Evolutionary conservation across 2,113 vertebrate species (phyloP).

Genomic region (Gambusia holbrooki): DNA sequence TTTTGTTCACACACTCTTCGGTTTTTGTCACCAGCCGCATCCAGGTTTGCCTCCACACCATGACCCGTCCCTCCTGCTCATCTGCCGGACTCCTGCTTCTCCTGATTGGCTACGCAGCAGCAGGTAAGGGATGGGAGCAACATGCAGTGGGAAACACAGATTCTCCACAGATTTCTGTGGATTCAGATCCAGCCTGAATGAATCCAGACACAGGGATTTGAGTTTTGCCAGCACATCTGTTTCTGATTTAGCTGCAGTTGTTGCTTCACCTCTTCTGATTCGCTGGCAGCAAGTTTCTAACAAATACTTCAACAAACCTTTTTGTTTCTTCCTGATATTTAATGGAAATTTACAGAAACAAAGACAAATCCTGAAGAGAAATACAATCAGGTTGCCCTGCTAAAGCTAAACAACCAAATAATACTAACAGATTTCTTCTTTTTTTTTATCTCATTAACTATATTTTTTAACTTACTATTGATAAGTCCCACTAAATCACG

Average conservation of each 20-base stretch:
- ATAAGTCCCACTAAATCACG: background rate
- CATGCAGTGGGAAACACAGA: background rate
- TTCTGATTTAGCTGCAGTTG: slow-evolving; percentile 54
- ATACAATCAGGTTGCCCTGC: background rate
- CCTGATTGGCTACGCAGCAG: slow-evolving; percentile 66
- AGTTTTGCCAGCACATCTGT: slow-evolving; percentile 64
- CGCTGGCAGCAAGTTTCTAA: slow-evolving; percentile 20
- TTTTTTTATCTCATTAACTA: background rate
- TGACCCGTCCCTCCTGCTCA: slow-evolving; percentile 47
- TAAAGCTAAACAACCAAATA: background rate
- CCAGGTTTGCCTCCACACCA: slow-evolving; percentile 44
- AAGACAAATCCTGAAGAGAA: slow-evolving; percentile 9
- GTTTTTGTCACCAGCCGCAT: slow-evolving; percentile 19
- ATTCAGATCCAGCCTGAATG: background rate
- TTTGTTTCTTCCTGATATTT: too few species aligned
- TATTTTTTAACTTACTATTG: background rate
- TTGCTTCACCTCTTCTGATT: slow-evolving; percentile 33
- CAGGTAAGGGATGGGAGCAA: slow-evolving; percentile 72
- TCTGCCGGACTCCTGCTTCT: slow-evolving; percentile 64
- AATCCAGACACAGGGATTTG: background rate
- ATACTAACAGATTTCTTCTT: background rate
- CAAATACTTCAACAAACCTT: slow-evolving; percentile 1
- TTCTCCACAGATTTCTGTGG: slow-evolving; percentile 3
- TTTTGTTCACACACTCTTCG: slow-evolving; percentile 7
- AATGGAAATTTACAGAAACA: background rate